phyloP scores from a whole-genome alignment of 2,113 vertebrate genomes.

The Cervus canadensis region DNA sequence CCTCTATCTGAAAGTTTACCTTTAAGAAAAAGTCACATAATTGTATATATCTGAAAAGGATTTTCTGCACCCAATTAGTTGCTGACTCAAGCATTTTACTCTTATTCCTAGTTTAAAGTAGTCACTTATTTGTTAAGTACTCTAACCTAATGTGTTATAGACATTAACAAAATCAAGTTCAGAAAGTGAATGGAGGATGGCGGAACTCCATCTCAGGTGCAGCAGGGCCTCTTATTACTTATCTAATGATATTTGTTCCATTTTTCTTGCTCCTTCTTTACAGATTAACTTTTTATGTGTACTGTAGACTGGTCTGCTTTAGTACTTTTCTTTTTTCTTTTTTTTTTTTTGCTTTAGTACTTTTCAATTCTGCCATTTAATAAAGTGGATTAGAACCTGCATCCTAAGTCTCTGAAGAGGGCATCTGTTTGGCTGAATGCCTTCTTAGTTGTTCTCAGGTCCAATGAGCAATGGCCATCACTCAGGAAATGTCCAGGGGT shows the following conservation, averaged over 20 bases:
- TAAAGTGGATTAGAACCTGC: background rate
- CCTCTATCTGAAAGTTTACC: background rate
- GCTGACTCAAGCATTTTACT: background rate
- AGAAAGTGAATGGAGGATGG: background rate
- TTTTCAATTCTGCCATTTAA: background rate
- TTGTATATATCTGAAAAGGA: background rate
- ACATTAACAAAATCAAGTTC: background rate
- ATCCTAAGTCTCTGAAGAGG: background rate
- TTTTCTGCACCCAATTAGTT: background rate
- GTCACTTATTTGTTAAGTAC: background rate
- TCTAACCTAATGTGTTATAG: background rate
- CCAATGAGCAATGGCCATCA: background rate
- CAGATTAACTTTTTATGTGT: background rate
- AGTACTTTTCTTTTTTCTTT: background rate
- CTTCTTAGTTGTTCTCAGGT: background rate
- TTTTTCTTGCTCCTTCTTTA: background rate
- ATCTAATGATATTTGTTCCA: background rate
- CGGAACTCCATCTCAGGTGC: background rate
- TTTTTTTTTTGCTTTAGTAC: background rate
- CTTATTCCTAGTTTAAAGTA: background rate
- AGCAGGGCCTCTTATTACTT: background rate
- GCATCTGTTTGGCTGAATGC: background rate
- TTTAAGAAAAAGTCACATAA: background rate
- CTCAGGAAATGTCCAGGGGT: background rate
- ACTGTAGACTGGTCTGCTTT: background rate